Evolutionary conservation across 2,113 vertebrate species (phyloP), one percentile per base, ranked within the genome.

Genomic region (Crypturellus undulatus): DNA sequence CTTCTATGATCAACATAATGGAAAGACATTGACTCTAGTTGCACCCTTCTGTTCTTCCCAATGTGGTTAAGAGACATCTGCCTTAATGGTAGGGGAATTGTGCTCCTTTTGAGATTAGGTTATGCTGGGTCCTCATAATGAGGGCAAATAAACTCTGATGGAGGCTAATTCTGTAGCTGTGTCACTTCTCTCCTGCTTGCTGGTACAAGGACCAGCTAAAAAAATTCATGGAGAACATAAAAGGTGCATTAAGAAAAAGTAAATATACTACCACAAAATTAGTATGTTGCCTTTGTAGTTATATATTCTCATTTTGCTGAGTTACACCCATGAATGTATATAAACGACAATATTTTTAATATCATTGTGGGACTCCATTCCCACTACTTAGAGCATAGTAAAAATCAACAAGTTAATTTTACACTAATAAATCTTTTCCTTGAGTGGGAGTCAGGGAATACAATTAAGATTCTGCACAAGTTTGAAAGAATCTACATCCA

Each of bases 341-440:
- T 72, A 87, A 94, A 96, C n/a, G 38, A 36, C 77, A 73, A 6
- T 82, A 60, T 76, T 83, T 84, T 91, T 72, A 16, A 58, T 56
- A 14, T 70, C 5, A 42, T 38, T 19, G 13, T 6, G 2, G 82
- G 45, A 72, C 82, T 4, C 24, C 45, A 47, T 92, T 90, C 64
- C 88, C 69, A 90, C 67, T 77, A 78, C 45, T 47, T 80, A 76
- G 62, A 83, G 63, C 34, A 67, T 54, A 84, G 77, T 56, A 67
- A 95, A 82, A 88, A 83, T 40, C 88, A 78, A 71, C 51, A 79
- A 59, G 28, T 51, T 79, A 45, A 58, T 26, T 94, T 87, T 70
- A 70, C 73, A 90, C 63, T 64, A 80, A 89, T 96, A 91, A 94
- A 96, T 95, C 38, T 93, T 91, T 70, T 36, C 21, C 52, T 67